These are phyloP conservation scores for Serilophus lunatus DNA, from an alignment of 2,113 vertebrate species.

Conservation along the genomic window DNA sequence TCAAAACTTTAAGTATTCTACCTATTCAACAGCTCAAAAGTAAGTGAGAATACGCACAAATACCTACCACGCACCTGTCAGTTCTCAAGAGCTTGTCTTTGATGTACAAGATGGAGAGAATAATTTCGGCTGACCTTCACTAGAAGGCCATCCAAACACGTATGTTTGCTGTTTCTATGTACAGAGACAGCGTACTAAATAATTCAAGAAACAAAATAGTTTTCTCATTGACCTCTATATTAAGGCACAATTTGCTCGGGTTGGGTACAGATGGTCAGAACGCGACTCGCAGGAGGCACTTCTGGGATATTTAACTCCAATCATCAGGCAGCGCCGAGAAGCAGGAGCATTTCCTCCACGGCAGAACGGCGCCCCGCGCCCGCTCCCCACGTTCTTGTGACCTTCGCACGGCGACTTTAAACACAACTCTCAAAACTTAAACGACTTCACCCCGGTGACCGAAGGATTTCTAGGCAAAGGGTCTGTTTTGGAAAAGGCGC, in stretches of 20 bases:
- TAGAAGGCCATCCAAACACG: not conserved
- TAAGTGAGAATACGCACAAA: not conserved
- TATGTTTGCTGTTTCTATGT: not conserved
- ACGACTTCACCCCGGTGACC: not conserved
- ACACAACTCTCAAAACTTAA: not conserved
- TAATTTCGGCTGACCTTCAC: not conserved
- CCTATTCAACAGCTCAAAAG: not conserved
- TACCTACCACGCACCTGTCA: not conserved
- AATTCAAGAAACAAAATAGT: not conserved
- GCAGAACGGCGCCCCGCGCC: not conserved
- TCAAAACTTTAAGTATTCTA: not conserved
- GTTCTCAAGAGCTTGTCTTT: not conserved
- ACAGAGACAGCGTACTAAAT: not conserved
- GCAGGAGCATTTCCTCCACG: fast-evolving
- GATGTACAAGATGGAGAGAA: not conserved
- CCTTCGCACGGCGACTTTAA: not conserved
- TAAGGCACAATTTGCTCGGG: not conserved
- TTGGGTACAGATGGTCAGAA: not conserved
- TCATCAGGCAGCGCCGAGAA: not conserved
- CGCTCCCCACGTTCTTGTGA: not conserved
- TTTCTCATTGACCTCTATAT: not conserved
- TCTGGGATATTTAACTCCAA: not conserved
- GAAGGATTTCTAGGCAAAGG: fast-evolving
- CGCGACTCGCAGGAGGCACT: not conserved
- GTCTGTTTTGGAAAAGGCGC: fast-evolving